These are phyloP conservation scores for Grapholita molesta DNA, from an alignment of 1,140 invertebrate species.

Conservation along the genomic window DNA sequence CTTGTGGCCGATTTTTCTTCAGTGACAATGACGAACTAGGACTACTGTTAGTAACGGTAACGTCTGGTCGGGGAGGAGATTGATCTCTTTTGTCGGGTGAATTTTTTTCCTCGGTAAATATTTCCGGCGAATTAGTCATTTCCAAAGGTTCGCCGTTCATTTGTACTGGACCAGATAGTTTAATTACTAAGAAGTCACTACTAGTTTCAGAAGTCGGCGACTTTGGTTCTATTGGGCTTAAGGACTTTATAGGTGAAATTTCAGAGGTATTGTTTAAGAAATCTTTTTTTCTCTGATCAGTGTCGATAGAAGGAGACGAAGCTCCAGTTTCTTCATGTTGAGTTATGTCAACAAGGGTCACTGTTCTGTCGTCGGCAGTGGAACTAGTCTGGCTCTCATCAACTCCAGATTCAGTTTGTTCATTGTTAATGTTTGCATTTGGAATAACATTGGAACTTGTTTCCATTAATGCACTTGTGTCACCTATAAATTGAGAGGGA, in stretches of 20 bases:
- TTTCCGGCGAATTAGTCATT: constrained; percentile 52
- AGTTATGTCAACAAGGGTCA: not conserved
- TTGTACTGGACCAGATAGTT: constrained; percentile 55
- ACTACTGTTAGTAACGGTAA: constrained; percentile 41
- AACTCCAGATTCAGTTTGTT: not conserved
- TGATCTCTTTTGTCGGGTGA: constrained; percentile 58
- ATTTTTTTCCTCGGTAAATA: constrained; percentile 66
- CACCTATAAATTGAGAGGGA: constrained; percentile 8
- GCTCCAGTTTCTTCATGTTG: constrained; percentile 25
- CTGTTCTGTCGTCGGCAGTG: not conserved
- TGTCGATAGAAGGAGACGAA: constrained; percentile 59
- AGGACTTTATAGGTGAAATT: constrained; percentile 78
- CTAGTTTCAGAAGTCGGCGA: constrained; percentile 58
- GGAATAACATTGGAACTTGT: not conserved
- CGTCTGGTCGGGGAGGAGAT: constrained; percentile 60
- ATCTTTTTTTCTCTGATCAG: constrained; percentile 72
- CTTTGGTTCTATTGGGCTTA: constrained; percentile 58
- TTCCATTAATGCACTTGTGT: not conserved
- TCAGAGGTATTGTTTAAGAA: constrained; percentile 77
- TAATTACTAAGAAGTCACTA: constrained; percentile 58
- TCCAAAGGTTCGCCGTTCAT: constrained; percentile 62
- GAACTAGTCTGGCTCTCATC: not conserved
- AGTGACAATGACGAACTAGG: constrained; percentile 61
- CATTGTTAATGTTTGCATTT: not conserved
- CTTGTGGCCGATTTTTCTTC: constrained; percentile 63